Evolutionary conservation across 2,113 vertebrate species (phyloP).

Genomic region (Macaca fascicularis): T2T-MFA8v1.1 NC_088378.1:124762001-124762500

Average conservation of each 20-base stretch:
- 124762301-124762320: neutral
- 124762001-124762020: slow-evolving; percentile 91
- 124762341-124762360: neutral
- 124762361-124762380: neutral
- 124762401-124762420: neutral
- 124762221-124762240: neutral
- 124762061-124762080: slow-evolving; percentile 91
- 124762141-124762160: slow-evolving; percentile 80
- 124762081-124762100: slow-evolving; percentile 90
- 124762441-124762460: neutral
- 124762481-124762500: neutral
- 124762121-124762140: slow-evolving; percentile 88
- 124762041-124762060: slow-evolving; percentile 81
- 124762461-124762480: neutral
- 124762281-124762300: neutral
- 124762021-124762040: slow-evolving; percentile 90
- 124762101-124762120: slow-evolving; percentile 90
- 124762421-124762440: neutral
- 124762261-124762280: neutral
- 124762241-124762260: neutral
- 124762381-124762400: neutral
- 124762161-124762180: neutral
- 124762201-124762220: neutral
- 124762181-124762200: neutral
- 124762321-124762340: neutral